Base-by-base conservation (phyloP, 2,888 invertebrate genomes). In the Aphodius sticticus region DNA sequence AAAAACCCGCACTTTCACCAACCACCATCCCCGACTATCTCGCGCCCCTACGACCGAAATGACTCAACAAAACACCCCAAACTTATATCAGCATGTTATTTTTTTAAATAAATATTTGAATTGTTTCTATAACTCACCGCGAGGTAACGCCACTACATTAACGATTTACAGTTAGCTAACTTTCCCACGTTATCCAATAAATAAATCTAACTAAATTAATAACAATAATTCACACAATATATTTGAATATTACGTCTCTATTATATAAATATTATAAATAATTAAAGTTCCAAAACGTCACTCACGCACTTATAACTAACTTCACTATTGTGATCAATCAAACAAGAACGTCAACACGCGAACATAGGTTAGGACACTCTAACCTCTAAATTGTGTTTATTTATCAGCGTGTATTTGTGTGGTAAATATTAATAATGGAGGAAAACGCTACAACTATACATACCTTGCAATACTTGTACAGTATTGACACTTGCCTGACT, bases 401-500 rank as follows among this genome's bases (percentile, higher is more conserved):
- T 76, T 36, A 15, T 36, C 7, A 36, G 37, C 15, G n/a, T 72
- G 72, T 72, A n/a, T 6, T 72, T 26, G 72, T 35, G 14, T 12
- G 14, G 16, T 26, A 76, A 69, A 7, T 76, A 76, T 75, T 15
- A 76, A 76, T 70, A 26, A 74, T 76, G 7, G 77, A 79, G 36
- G 35, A 53, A 15, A 77, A 75, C 9, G 70, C 82, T 16, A 53
- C 53, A 53, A 69, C 79, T 16, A 78, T 81, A 16, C 83, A 84
- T 78, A 81, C 83, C 2, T 80, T 84, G 12, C 82, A 82, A 76
- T 84, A 83, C 71, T 79, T 84, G 6, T 76, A 82, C 74, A 77
- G 81, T 75, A 70, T 83, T 3, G 70, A 16, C 37, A 35, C 35
- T 14, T 77, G 38, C 16, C 16, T 81, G 0, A 72, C 37, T 36